A percentile compares a stretch with the other conserved stretches of the same genome.
These are phyloP conservation scores for Camponotus floridanus DNA, from an alignment of 1,140 invertebrate genomes.

Conservation along the genomic window DNA sequence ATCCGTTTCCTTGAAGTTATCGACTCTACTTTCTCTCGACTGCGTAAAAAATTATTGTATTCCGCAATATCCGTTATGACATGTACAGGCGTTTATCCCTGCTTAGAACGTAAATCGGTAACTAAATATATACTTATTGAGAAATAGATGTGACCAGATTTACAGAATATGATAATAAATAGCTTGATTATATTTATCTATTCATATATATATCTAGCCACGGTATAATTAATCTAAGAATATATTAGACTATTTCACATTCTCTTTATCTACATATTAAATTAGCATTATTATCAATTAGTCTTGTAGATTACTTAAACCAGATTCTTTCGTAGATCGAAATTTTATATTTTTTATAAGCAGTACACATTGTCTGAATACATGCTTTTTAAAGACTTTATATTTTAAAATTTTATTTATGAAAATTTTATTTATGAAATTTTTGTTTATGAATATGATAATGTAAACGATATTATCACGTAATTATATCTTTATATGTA, in stretches of 20 bases:
- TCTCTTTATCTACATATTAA: not conserved
- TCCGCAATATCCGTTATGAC: slow-evolving; percentile 78
- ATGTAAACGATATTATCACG: not conserved
- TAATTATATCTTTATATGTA: not conserved
- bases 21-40: slow-evolving; percentile 68
- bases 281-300: not conserved
- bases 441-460: not conserved
- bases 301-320: slow-evolving; percentile 6
- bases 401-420: not conserved
- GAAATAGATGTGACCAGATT: slow-evolving; percentile 47
- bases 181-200: too few species aligned
- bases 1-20: slow-evolving; percentile 49
- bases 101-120: slow-evolving; percentile 66
- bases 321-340: not conserved
- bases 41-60: slow-evolving; percentile 78
- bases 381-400: not conserved
- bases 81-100: slow-evolving; percentile 64
- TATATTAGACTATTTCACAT: not conserved
- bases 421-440: too few species aligned
- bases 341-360: not conserved
- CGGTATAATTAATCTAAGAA: slow-evolving; percentile 18
- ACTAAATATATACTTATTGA: slow-evolving; percentile 32
- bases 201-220: not conserved
- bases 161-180: slow-evolving; percentile 11
- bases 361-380: not conserved